These are phyloP conservation scores for Macrosteles quadrilineatus DNA, from an alignment of 1,140 invertebrate genomes.

Conservation along the genomic window DNA sequence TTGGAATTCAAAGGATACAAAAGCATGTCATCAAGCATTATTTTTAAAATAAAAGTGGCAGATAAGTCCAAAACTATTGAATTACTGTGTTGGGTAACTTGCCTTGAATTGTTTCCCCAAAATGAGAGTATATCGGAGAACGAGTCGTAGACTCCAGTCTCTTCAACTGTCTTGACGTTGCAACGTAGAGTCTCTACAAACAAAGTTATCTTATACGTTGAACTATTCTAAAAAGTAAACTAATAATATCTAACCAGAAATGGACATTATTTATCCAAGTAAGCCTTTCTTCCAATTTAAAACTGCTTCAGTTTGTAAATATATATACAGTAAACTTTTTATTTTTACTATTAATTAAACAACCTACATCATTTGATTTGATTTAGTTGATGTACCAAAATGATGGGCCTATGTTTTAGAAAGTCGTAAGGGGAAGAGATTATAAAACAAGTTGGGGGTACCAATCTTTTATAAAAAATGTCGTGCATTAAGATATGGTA, in stretches of 20 bases:
- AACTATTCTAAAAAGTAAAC: conserved; percentile 14
- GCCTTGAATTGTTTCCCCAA: conserved; percentile 60
- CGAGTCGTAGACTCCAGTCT: conserved; percentile 63
- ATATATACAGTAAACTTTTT: background rate
- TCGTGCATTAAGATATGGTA: too few species aligned
- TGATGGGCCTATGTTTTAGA: too few species aligned
- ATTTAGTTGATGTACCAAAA: too few species aligned
- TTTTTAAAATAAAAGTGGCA: too few species aligned
- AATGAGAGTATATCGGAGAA: conserved; percentile 70
- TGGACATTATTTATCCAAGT: background rate
- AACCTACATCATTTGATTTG: background rate
- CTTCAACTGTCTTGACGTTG: conserved; percentile 66
- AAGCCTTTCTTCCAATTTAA: background rate
- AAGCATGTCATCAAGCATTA: too few species aligned
- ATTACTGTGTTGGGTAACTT: too few species aligned
- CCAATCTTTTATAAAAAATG: too few species aligned
- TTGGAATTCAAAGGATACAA: too few species aligned
- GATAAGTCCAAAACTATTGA: too few species aligned
- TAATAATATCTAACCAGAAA: background rate
- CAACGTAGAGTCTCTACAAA: too few species aligned
- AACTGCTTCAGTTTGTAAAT: background rate
- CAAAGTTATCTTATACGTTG: conserved; percentile 57
- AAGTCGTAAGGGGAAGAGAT: too few species aligned
- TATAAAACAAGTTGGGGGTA: too few species aligned
- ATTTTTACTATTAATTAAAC: background rate